Conservation (phyloP, 1,140 invertebrate species). For the Aphaenogaster ashmeadi region DNA sequence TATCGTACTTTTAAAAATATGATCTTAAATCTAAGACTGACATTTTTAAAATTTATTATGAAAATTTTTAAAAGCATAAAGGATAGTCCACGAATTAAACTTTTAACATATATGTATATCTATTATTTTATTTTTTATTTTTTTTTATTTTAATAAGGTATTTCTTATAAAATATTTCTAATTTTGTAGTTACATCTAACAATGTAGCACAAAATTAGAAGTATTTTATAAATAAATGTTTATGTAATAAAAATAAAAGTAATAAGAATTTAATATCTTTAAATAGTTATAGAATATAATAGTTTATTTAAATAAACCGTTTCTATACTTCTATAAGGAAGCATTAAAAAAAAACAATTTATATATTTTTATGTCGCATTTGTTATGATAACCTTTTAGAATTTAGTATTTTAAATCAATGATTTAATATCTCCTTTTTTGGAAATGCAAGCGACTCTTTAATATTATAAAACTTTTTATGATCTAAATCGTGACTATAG, state of each 20-base stretch:
- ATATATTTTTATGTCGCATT: neutral
- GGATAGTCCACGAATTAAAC: neutral
- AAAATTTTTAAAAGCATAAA: neutral
- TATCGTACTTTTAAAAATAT: neutral
- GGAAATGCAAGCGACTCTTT: neutral
- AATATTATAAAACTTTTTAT: neutral
- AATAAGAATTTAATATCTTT: neutral
- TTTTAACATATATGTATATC: neutral
- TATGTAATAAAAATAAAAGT: neutral
- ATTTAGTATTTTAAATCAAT: neutral
- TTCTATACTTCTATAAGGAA: neutral
- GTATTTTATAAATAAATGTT: neutral
- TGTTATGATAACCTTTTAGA: neutral
- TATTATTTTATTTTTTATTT: neutral
- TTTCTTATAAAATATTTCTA: neutral
- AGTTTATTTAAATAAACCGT: neutral
- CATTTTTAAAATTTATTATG: neutral
- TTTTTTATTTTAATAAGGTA: neutral
- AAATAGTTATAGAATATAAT: neutral
- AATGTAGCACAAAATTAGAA: neutral
- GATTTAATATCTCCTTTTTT: neutral
- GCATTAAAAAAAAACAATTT: neutral
- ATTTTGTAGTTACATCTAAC: too few relatives aligned
- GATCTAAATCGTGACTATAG: conserved; percentile 1
- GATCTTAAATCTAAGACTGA: neutral